Evolutionary conservation across 2,797 vertebrate genomes (phyloP), one percentile per base, ranked within the genome.

Genomic region (Tangara arthus): DNA sequence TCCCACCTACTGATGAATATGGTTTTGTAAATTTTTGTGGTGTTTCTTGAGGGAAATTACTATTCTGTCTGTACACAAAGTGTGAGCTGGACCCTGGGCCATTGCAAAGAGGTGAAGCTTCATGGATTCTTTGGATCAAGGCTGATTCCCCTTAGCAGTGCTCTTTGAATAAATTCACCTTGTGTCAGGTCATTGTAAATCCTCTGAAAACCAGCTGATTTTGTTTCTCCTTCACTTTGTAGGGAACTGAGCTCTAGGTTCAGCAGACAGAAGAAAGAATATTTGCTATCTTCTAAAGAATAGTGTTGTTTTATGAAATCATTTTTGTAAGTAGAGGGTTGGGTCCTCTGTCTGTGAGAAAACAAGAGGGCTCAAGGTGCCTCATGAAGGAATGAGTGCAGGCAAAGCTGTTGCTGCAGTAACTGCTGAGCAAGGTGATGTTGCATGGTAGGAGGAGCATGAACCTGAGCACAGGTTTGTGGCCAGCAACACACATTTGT

Each of bases 221-320:
- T 73, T 60, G 14, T 50, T 83, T 77, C 34, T 64, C 15, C 21
- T 85, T 61, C 56, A 23, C 18, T 61, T 23, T 26, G 18, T 46
- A 17, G 30, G 64, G 30, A 77, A 15, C 19, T 32, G 50, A 87
- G 15, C 22, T 78, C 28, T 34, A 46, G 13, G 2, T 26, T 18
- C 20, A 69, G 64, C 37, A 69, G 50, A 72, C 11, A 32, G 41
- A 60, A 49, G 21, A 42, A 82, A n/a, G 19, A 55, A 6, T 0
- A 7, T 64, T 85, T 90, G 7, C 37, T 52, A 3, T 57, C 17
- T 60, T 68, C 27, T 68, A n/a, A 76, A 50, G 22, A 88, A 18
- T 2, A 26, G 12, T 2, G 3, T 3, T 50, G 19, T 52, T 85
- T 15, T 24, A 18, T 47, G 14, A 52, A 27, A 61, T 18, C 0